phyloP scores from a whole-genome alignment of 2,797 vertebrate genomes.

The Hephaestus fuliginosus region DNA sequence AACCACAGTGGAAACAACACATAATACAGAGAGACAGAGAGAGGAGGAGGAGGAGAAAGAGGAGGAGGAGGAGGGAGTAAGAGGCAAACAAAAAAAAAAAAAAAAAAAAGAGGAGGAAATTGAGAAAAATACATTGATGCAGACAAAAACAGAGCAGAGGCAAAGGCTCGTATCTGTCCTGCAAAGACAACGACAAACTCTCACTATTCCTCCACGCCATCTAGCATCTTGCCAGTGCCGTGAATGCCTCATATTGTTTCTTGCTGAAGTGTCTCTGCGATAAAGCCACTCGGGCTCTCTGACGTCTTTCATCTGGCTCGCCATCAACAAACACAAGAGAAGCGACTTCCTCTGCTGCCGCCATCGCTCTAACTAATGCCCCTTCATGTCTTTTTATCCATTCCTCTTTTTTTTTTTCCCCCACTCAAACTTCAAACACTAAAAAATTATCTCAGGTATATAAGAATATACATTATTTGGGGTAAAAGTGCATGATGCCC shows the following conservation, averaged over 20 bases:
- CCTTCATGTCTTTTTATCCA: neutral
- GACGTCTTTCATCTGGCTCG: constrained; percentile 28
- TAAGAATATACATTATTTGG: neutral
- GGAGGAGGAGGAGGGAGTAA: neutral
- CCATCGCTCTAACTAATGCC: constrained; percentile 10
- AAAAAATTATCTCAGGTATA: neutral
- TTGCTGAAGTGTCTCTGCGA: constrained; percentile 31
- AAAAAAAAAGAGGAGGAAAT: constrained; percentile 14
- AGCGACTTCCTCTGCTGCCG: neutral
- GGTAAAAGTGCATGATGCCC: neutral
- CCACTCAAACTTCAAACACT: neutral
- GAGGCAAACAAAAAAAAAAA: neutral
- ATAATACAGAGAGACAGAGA: constrained; percentile 50
- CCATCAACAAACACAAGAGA: constrained; percentile 32
- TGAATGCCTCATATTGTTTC: constrained; percentile 19
- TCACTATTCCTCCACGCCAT: constrained; percentile 29
- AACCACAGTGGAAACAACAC: constrained; percentile 53
- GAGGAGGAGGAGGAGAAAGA: constrained; percentile 1
- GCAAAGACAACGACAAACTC: constrained; percentile 15
- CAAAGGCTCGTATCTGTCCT: constrained; percentile 49
- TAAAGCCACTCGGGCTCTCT: constrained; percentile 22
- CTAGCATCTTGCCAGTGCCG: constrained; percentile 18
- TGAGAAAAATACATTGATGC: constrained; percentile 39
- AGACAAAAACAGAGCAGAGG: constrained; percentile 42
- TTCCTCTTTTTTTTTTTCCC: neutral